These are phyloP conservation scores for Manis javanica DNA, from an alignment of 2,797 vertebrate genomes.

Conservation along the genomic window DNA sequence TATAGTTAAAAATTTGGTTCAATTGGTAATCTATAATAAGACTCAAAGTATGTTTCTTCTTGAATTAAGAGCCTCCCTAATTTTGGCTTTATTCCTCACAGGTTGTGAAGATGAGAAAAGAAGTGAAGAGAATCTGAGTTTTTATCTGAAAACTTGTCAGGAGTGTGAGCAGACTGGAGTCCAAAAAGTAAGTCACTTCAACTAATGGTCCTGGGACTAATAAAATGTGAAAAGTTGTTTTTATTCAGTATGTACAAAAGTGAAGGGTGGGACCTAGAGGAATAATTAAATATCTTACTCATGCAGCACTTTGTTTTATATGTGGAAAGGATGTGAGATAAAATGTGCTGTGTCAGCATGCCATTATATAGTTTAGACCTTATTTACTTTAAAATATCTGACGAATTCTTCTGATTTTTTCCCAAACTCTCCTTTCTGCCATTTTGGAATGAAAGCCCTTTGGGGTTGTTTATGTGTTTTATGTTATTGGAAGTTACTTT, in stretches of 20 bases:
- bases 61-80: constrained; percentile 42
- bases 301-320: background rate
- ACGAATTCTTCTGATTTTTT: no score
- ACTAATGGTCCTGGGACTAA: constrained; percentile 16
- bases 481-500: constrained; percentile 47
- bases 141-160: constrained; percentile 93
- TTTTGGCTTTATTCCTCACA: constrained; percentile 82
- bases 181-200: constrained; percentile 90
- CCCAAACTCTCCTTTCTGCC: no score
- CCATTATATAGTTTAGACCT: no score
- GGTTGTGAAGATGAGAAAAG: constrained; percentile 97
- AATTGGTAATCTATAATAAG: constrained; percentile 24
- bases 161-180: constrained; percentile 90
- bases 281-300: constrained; percentile 40
- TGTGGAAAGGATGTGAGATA: no score
- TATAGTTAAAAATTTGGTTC: constrained; percentile 41
- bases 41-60: constrained; percentile 43
- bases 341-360: no score
- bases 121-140: constrained; percentile 94
- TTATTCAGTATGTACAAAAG: background rate
- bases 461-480: no score
- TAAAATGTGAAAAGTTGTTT: constrained; percentile 53
- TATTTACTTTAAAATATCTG: no score
- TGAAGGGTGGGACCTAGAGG: background rate
- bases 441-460: no score